Conservation (phyloP, 2,797 vertebrate genomes). For the Lates japonicus region DNA sequence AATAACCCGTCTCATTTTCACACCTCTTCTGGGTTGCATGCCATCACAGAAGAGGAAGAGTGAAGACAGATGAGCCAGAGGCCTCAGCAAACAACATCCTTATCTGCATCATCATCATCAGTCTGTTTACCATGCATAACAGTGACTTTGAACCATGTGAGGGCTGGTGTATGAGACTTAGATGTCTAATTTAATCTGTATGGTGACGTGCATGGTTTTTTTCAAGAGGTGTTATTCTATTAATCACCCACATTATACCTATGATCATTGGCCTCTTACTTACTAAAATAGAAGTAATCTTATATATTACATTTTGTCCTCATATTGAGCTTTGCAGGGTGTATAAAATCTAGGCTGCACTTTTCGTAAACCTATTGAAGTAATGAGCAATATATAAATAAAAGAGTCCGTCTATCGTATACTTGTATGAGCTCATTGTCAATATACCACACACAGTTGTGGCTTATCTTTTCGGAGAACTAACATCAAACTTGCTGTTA, state of each 20-base stretch:
- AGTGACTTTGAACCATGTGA: not conserved
- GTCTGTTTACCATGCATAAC: not conserved
- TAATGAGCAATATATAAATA: not conserved
- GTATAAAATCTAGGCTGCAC: not conserved
- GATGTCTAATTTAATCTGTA: conserved; percentile 16
- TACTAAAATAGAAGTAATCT: not conserved
- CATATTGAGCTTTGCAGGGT: not conserved
- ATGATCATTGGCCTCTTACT: not conserved
- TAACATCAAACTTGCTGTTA: not conserved
- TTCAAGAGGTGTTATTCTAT: not conserved
- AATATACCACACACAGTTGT: not conserved
- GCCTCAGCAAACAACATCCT: conserved; percentile 47
- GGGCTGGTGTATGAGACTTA: not conserved
- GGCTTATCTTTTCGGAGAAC: not conserved
- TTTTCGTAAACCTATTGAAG: not conserved
- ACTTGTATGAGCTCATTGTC: not conserved
- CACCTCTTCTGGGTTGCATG: conserved; percentile 68
- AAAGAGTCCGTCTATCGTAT: not conserved
- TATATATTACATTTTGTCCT: not conserved
- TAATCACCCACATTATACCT: not conserved
- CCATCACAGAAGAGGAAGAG: conserved; percentile 78
- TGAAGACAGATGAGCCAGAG: conserved; percentile 23
- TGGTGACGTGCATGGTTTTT: not conserved
- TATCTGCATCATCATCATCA: conserved; percentile 48
- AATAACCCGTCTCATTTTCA: conserved; percentile 71